Percentiles rank a stretch among this genome's conserved stretches.
phyloP scores from a whole-genome alignment of 2,888 invertebrate genomes.

The Acrocera orbiculus region DNA sequence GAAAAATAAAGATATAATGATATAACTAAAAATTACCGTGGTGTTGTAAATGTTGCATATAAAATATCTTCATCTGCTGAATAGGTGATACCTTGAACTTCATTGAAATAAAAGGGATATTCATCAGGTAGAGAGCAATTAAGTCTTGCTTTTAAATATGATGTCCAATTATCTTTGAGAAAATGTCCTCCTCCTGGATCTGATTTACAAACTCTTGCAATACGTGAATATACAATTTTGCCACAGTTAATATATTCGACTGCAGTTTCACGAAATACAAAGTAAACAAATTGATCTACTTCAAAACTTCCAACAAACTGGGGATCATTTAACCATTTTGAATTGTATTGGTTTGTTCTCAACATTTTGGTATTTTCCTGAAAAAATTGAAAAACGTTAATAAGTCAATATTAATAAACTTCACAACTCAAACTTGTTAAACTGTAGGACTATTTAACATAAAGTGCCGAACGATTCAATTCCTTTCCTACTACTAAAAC shows the following conservation, averaged over 20 bases:
- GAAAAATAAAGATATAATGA: conserved; percentile 9
- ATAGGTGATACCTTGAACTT: conserved; percentile 71
- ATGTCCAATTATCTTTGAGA: conserved; percentile 78
- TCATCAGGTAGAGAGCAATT: conserved; percentile 72
- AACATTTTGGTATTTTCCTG: conserved; percentile 35
- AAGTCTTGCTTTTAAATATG: conserved; percentile 69
- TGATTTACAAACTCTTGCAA: conserved; percentile 81
- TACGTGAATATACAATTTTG: conserved; percentile 77
- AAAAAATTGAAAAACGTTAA: conserved; percentile 11
- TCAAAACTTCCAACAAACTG: conserved; percentile 87
- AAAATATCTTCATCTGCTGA: conserved; percentile 57
- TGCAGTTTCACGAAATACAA: conserved; percentile 78
- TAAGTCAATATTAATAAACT: no score
- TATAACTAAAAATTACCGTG: conserved; percentile 35
- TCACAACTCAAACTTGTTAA: no score
- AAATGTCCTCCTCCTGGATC: conserved; percentile 63
- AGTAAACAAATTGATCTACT: conserved; percentile 72
- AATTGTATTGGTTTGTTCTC: conserved; percentile 61
- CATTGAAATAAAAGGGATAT: conserved; percentile 74
- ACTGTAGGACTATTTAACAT: no score
- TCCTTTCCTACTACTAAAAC: no score
- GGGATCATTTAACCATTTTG: conserved; percentile 80
- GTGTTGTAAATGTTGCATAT: conserved; percentile 72
- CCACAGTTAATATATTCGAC: conserved; percentile 89
- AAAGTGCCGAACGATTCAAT: no score